A percentile compares a stretch with the other conserved stretches of the same genome.
Evolutionary conservation across 2,888 invertebrate genomes (phyloP).

Genomic region (Belgica antarctica): DNA sequence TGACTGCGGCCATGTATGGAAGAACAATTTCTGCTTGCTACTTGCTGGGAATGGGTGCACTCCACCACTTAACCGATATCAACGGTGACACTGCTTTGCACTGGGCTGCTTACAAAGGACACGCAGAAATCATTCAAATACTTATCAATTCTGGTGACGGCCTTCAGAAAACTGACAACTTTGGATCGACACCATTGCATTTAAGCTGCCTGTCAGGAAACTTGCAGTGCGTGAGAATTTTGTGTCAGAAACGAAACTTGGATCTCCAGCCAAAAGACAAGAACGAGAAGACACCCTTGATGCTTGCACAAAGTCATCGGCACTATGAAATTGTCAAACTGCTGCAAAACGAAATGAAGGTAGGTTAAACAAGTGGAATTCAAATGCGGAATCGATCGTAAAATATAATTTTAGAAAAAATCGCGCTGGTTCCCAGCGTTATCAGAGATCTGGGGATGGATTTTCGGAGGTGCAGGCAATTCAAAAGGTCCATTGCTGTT

Average conservation of each 20-base stretch:
- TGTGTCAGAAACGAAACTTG: slow-evolving; percentile 88
- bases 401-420: slow-evolving; percentile 55
- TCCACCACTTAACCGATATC: slow-evolving; percentile 81
- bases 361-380: slow-evolving; percentile 46
- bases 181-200: slow-evolving; percentile 88
- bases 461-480: slow-evolving; percentile 88
- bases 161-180: slow-evolving; percentile 84
- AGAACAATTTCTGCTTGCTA: slow-evolving; percentile 87
- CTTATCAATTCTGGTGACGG: slow-evolving; percentile 90
- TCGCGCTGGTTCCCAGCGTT: slow-evolving; percentile 85
- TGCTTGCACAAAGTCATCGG: slow-evolving; percentile 83
- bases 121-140: slow-evolving; percentile 80
- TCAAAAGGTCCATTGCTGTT: slow-evolving; percentile 84
- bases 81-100: slow-evolving; percentile 92
- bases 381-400: neutral
- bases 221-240: slow-evolving; percentile 77
- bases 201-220: slow-evolving; percentile 86
- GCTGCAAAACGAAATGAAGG: slow-evolving; percentile 74
- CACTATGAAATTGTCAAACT: slow-evolving; percentile 81
- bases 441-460: slow-evolving; percentile 82
- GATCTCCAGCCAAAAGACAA: slow-evolving; percentile 84
- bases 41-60: slow-evolving; percentile 83
- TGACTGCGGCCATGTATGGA: slow-evolving; percentile 92
- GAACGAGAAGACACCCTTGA: slow-evolving; percentile 87
- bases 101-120: slow-evolving; percentile 93